These are phyloP conservation scores for Drosophila paramelanica DNA, from an alignment of 2,888 invertebrate species.

Conservation along the genomic window DNA sequence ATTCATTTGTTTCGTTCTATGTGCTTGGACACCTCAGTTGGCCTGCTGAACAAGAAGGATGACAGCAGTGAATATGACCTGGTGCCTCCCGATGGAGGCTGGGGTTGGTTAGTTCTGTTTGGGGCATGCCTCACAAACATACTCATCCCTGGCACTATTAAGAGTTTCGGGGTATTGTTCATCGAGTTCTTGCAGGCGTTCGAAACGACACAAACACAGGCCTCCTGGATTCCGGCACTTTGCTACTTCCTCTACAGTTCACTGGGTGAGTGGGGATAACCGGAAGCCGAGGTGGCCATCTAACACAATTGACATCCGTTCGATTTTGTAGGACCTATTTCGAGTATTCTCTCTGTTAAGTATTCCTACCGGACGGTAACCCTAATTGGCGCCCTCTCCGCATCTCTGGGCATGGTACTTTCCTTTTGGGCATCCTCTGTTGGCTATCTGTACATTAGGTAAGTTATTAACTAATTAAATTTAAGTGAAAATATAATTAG, in stretches of 20 bases:
- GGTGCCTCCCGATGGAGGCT: conserved; percentile 93
- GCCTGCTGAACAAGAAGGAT: conserved; percentile 74
- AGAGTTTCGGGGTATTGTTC: conserved; percentile 94
- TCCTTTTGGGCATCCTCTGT: conserved; percentile 93
- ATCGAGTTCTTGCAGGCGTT: conserved; percentile 93
- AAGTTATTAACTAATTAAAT: conserved; percentile 61
- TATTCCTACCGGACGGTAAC: conserved; percentile 94
- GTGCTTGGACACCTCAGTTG: conserved; percentile 48
- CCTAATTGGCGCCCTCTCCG: conserved; percentile 92
- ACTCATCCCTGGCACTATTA: conserved; percentile 93
- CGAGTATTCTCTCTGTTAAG: conserved; percentile 92
- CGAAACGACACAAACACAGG: conserved; percentile 89
- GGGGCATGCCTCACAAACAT: conserved; percentile 93
- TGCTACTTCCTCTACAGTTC: conserved; percentile 96
- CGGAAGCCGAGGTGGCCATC: too few species aligned
- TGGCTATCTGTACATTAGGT: conserved; percentile 92
- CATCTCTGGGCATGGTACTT: conserved; percentile 93
- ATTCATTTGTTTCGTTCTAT: conserved; percentile 4
- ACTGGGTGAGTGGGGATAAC: conserved; percentile 87
- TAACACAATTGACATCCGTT: background rate
- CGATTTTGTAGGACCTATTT: conserved; percentile 89
- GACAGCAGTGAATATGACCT: conserved; percentile 88
- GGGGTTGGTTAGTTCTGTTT: conserved; percentile 92
- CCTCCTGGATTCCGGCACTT: conserved; percentile 93
- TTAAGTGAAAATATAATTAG: too few species aligned